A percentile compares a stretch with the other conserved stretches of the same genome.
Conservation (phyloP, 2,113 vertebrate species). For the Octodon degus region DNA sequence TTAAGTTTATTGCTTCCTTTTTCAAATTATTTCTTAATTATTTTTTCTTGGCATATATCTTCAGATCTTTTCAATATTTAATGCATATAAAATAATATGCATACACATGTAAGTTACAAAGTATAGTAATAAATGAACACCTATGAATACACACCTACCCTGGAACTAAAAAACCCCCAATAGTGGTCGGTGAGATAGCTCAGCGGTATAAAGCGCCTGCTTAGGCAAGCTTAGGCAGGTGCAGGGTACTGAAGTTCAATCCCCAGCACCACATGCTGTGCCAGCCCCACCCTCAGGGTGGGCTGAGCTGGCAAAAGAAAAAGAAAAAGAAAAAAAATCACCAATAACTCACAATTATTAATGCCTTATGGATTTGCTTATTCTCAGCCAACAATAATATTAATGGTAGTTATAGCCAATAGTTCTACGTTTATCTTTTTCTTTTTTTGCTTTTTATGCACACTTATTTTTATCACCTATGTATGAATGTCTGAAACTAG, state of each 20-base stretch:
- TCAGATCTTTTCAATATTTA: slow-evolving; percentile 40
- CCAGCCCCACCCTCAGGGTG: too few species aligned
- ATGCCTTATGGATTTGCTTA: background rate
- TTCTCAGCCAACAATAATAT: background rate
- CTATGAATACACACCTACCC: background rate
- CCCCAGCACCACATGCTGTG: too few species aligned
- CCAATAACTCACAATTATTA: background rate
- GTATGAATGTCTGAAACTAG: background rate
- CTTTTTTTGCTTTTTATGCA: slow-evolving; percentile 8
- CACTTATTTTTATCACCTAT: background rate
- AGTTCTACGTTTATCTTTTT: background rate
- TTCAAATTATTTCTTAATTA: background rate
- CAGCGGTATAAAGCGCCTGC: too few species aligned
- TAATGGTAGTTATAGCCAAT: background rate
- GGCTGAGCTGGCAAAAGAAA: too few species aligned
- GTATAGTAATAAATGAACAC: background rate
- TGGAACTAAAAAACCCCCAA: background rate
- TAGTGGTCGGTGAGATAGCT: too few species aligned
- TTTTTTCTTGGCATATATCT: slow-evolving; percentile 14
- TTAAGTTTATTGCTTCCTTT: slow-evolving; percentile 31
- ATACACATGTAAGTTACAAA: background rate
- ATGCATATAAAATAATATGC: background rate
- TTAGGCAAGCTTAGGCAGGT: too few species aligned
- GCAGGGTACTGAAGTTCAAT: too few species aligned
- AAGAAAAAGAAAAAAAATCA: background rate